Percentiles rank a stretch among this genome's conserved stretches.
These are phyloP conservation scores for Zaprionus kolodkinae DNA, from an alignment of 1,140 invertebrate species.

Conservation along the genomic window DNA sequence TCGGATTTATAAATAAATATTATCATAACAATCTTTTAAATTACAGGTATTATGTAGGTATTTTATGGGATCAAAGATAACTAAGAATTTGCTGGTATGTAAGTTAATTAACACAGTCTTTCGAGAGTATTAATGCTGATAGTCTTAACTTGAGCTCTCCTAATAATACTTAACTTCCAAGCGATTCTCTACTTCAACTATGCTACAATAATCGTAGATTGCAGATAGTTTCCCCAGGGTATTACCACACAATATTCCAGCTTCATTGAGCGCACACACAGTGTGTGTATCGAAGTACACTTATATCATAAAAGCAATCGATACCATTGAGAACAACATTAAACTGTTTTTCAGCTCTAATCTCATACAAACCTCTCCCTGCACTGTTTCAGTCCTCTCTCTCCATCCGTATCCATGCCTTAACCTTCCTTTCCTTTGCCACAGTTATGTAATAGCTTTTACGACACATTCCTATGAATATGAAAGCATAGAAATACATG, in stretches of 20 bases:
- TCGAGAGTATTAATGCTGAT: not conserved
- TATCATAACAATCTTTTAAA: no score
- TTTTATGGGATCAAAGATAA: no score
- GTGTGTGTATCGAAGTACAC: not conserved
- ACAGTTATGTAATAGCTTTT: slow-evolving; percentile 5
- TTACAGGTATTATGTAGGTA: no score
- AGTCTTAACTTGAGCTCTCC: not conserved
- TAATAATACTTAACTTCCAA: not conserved
- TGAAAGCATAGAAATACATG: not conserved
- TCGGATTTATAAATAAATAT: no score
- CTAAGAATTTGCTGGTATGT: no score
- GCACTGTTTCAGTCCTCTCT: not conserved
- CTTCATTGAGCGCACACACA: not conserved
- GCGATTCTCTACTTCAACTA: not conserved
- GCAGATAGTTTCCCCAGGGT: slow-evolving; percentile 4
- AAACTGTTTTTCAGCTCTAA: slow-evolving; percentile 8
- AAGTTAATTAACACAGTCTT: no score
- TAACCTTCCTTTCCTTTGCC: not conserved
- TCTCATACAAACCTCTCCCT: not conserved
- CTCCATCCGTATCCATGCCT: no score
- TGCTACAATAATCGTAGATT: slow-evolving; percentile 3
- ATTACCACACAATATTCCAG: not conserved
- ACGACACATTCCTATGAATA: slow-evolving; percentile 5
- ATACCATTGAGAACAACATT: not conserved
- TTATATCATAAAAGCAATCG: slow-evolving; percentile 7